Base-by-base conservation (phyloP, 1,140 invertebrate species). In the Lethocerus indicus region DNA sequence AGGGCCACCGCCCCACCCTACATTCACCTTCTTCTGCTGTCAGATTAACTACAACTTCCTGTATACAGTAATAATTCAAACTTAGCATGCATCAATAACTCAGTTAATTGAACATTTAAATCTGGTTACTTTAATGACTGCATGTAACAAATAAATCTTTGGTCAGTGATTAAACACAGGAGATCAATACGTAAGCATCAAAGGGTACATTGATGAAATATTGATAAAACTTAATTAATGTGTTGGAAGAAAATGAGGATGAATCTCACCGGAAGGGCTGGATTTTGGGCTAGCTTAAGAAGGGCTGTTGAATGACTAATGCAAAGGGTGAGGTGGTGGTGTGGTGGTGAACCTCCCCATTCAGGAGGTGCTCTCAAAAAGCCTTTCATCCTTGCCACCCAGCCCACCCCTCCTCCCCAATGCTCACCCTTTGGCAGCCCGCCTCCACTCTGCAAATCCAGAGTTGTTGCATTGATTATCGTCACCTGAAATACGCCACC, bases 401-500 rank as follows among this genome's bases (percentile, higher is more conserved):
- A 83, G 14, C 42, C 71, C 6, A 81, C 80, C 28, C 73, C 74
- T 32, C 72, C 74, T 9, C 76, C 65, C 1, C 72, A 73, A 5
- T 78, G 73, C 56, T 79, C 80, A 21, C 74, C 75, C 52, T 78
- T 73, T 1, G 73, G 68, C 1, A 68, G 20, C 42, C 48, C 27
- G 9, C 72, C 0, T 74, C 50, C 50, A 1, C 78, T 78, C 24
- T 73, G 75, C 60, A 85, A 84, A 58, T 85, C 80, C 1, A 81
- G 78, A 18, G 78, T 79, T 1, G 86, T 90, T 3, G 83, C 79
- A 61, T 90, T 89, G 0, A 91, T 78, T 35, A 91, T 83, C 0
- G 73, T 73, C 1, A 74, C 65, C 66, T 70, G 51, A 25, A n/a
- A n/a, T n/a, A n/a, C n/a, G n/a, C n/a, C n/a, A n/a, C n/a, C n/a